Evolutionary conservation across 53 echinoderm and acorn worm species (phyloP), one percentile per base, ranked within the genome.

Genomic region (Temnopleurus reevesii): DNA sequence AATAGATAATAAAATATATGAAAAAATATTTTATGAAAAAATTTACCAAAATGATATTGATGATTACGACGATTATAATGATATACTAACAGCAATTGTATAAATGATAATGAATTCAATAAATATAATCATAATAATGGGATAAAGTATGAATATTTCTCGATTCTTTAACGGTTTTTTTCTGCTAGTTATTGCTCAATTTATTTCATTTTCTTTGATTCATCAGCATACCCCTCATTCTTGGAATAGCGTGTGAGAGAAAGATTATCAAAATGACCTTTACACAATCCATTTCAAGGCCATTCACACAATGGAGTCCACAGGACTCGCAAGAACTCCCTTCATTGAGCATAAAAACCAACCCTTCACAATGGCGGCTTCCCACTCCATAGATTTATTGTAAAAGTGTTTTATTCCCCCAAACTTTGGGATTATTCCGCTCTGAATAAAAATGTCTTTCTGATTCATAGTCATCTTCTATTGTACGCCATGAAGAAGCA

Each of bases 381-480:
- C 33, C 33, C 63, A 33, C 63, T 63, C 63, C 30, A n/a, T 27
- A 33, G n/a, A 4, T 56, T 17, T 33, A 63, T 63, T 63, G 34
- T 63, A 12, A 63, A 31, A 15, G 2, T 63, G 30, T 63, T 63
- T 10, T 31, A 33, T 12, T 33, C 13, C 17, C 18, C 63, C 2
- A 30, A 63, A 63, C 15, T 30, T 29, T 31, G 4, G 18, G 63
- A 63, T 63, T 63, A 63, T 31, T 63, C 33, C 33, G 0, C 33
- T 49, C 34, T 29, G 30, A 34, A 30, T 33, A 12, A 8, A 12
- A 31, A 63, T 63, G 13, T 63, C 63, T 8, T 10, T 33, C 63
- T 29, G 63, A 63, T 63, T 63, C 34, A 63, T 63, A 63, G 34
- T 33, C 63, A 63, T 63, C 33, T 63, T 63, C 33, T 63, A 13